Evolutionary conservation across 2,888 invertebrate genomes (phyloP), one percentile per base, ranked within the genome.

Genomic region (Meteorus colon): DNA sequence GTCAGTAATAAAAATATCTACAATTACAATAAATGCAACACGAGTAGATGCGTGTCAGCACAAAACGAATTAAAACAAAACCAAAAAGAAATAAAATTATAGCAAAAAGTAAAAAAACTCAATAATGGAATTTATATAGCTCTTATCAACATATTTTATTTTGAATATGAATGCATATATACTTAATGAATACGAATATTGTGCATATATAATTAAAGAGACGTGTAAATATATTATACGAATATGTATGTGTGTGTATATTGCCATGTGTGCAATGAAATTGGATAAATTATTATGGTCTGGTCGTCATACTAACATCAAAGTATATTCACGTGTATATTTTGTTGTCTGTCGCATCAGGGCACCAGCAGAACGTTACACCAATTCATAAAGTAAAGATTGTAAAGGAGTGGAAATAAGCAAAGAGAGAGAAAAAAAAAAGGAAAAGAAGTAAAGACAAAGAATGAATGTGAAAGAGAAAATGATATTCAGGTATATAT

Each of bases 121-220:
- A 41, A 41, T 41, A 41, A 41, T 41, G 41, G 41, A 41, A 41
- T 41, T 55, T 55, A 19, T 55, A 55, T 55, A 19, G 55, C 55
- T 55, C 55, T 55, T 55, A 55, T 55, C 55, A 19, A 55, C 19
- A 55, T 48, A 48, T 48, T 48, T 48, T 48, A 48, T 48, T 48
- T 48, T 16, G 4, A n/a, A 19, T 55, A 19, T 6, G 19, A 8
- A 48, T 48, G 8, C n/a, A 55, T 19, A 19, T 55, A 55, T 24
- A 55, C n/a, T 19, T 55, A 55, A n/a, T 55, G n/a, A 55, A 55
- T 55, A 19, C 19, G 55, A 55, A 55, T 55, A 10, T 55, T 19
- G 24, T 19, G 55, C 6, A 55, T 55, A 55, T 24, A 19, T 55
- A 19, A 55, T n/a, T 55, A 55, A 55, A 55, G 55, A 55, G 5